phyloP scores from a whole-genome alignment of 2,888 invertebrate genomes.

The Latrodectus elegans region DNA sequence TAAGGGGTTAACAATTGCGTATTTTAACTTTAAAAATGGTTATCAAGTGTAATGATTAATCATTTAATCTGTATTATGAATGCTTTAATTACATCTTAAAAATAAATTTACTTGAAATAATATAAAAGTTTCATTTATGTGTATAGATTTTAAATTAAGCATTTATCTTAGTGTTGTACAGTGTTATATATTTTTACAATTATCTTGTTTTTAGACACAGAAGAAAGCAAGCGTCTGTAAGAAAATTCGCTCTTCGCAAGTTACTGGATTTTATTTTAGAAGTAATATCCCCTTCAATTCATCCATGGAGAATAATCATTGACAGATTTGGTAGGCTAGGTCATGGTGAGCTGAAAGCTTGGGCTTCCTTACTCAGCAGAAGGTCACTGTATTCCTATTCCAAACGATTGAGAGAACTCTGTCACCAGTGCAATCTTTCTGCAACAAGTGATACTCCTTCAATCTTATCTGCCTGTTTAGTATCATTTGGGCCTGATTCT shows the following conservation, averaged over 20 bases:
- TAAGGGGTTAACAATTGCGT: too few relatives aligned
- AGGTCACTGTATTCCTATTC: constrained; percentile 92
- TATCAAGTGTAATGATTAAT: too few relatives aligned
- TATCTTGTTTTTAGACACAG: constrained; percentile 73
- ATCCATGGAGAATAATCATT: constrained; percentile 97
- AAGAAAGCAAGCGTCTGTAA: constrained; percentile 87
- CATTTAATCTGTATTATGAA: too few relatives aligned
- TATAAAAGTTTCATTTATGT: too few relatives aligned
- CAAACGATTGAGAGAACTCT: constrained; percentile 90
- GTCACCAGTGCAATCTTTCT: constrained; percentile 89
- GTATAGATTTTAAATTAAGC: too few relatives aligned
- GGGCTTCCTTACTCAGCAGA: constrained; percentile 94
- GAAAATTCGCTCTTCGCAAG: constrained; percentile 90
- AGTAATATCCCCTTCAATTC: constrained; percentile 89
- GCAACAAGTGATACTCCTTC: constrained; percentile 89
- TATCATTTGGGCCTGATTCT: constrained; percentile 93
- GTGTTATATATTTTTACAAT: too few relatives aligned
- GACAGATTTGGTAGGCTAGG: constrained; percentile 97
- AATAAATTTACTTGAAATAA: too few relatives aligned
- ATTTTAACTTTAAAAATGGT: too few relatives aligned
- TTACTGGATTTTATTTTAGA: constrained; percentile 97
- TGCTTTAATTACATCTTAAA: too few relatives aligned
- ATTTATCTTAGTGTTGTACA: too few relatives aligned
- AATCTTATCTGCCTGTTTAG: constrained; percentile 97
- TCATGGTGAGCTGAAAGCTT: constrained; percentile 97